phyloP scores from a whole-genome alignment of 1,140 invertebrate species.

The Chionoecetes opilio region DNA sequence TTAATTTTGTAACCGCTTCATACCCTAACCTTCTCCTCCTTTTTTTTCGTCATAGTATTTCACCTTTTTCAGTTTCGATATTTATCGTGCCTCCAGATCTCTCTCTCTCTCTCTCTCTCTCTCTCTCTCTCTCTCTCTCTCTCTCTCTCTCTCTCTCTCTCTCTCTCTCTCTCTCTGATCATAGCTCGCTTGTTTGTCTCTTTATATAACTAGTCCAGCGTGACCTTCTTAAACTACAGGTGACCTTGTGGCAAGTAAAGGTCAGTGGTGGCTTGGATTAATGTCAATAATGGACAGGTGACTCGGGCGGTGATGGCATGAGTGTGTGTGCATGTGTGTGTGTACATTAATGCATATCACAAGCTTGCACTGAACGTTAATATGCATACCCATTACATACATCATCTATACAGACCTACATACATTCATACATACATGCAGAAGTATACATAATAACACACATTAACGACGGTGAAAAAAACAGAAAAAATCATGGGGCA shows the following conservation, averaged over 20 bases:
- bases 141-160: too few species aligned
- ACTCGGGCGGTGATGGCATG: background rate
- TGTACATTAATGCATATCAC: background rate
- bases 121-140: too few species aligned
- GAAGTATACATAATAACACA: too few species aligned
- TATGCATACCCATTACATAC: background rate
- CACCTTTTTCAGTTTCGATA: background rate
- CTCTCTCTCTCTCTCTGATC: too few species aligned
- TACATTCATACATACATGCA: constrained; percentile 4
- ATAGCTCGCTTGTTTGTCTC: too few species aligned
- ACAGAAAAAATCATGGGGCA: too few species aligned
- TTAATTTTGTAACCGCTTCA: background rate
- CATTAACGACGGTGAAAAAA: too few species aligned
- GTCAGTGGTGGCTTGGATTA: too few species aligned
- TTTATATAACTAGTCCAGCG: too few species aligned
- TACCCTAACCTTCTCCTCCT: background rate
- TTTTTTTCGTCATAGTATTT: background rate
- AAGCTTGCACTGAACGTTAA: background rate
- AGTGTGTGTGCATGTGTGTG: constrained; percentile 49
- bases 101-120: constrained; percentile 24
- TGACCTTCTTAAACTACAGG: too few species aligned
- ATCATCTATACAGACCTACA: background rate
- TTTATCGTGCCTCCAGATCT: background rate
- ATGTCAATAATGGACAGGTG: background rate
- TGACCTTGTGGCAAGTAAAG: too few species aligned